Evolutionary conservation across 2,797 vertebrate genomes (phyloP).

Genomic region (Apogon talboti): DNA sequence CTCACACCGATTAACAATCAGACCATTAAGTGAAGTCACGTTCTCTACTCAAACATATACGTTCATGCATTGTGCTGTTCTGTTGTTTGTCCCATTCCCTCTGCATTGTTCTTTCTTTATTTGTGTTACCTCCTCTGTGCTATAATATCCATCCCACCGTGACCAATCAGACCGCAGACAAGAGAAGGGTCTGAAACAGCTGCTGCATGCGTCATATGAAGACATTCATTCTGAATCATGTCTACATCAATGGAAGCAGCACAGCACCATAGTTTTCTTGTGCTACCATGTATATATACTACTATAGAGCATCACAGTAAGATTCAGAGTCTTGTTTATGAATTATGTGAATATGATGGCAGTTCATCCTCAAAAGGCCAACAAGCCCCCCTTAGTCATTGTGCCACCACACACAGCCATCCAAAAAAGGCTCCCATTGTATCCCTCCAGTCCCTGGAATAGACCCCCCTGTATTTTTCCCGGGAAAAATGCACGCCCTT

Average conservation of each 20-base stretch:
- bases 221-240: constrained; percentile 11
- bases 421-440: constrained; percentile 67
- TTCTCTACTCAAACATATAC: constrained; percentile 17
- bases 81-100: constrained; percentile 8
- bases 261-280: neutral
- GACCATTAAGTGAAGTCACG: constrained; percentile 11
- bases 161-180: constrained; percentile 60
- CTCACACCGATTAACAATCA: constrained; percentile 29
- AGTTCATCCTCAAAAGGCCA: constrained; percentile 54
- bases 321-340: constrained; percentile 40
- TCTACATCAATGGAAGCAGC: constrained; percentile 6
- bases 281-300: neutral
- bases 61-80: constrained; percentile 16
- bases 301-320: constrained; percentile 32
- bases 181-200: constrained; percentile 33
- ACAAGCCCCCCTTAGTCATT: constrained; percentile 46
- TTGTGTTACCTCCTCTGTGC: constrained; percentile 3
- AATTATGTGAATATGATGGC: constrained; percentile 44
- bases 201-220: constrained; percentile 17
- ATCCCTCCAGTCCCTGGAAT: constrained; percentile 53
- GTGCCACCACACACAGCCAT: constrained; percentile 47
- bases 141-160: constrained; percentile 38
- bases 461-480: constrained; percentile 73
- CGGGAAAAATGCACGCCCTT: constrained; percentile 73
- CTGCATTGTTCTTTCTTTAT: constrained; percentile 14